Percentiles rank a stretch among this genome's conserved stretches.
These are phyloP conservation scores for Ptychoptera albimana DNA, from an alignment of 2,888 invertebrate genomes.

Conservation along the genomic window DNA sequence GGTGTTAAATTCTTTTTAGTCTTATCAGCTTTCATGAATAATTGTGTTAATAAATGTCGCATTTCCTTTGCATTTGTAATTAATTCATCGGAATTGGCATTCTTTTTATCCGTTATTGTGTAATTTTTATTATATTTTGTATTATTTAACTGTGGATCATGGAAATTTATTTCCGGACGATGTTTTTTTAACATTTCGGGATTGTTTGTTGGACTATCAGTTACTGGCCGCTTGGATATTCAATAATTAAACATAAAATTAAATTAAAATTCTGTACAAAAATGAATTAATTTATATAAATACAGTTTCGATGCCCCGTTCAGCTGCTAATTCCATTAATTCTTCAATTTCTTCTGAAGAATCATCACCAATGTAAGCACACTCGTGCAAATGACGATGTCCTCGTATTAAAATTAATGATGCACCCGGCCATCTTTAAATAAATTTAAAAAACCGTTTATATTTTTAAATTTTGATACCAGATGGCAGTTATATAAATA, in stretches of 20 bases:
- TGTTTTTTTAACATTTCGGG: constrained; percentile 46
- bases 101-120: constrained; percentile 10
- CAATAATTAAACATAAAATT: constrained; percentile 9
- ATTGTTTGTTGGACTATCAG: constrained; percentile 37
- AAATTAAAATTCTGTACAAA: too few relatives aligned
- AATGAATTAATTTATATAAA: constrained; percentile 11
- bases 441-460: too few relatives aligned
- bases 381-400: constrained; percentile 59
- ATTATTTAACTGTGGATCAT: constrained; percentile 32
- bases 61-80: constrained; percentile 16
- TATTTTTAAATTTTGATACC: too few relatives aligned
- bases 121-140: constrained; percentile 12
- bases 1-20: not conserved
- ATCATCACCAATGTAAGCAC: constrained; percentile 67
- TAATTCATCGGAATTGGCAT: constrained; percentile 7
- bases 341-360: constrained; percentile 62
- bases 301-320: constrained; percentile 27
- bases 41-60: constrained; percentile 19
- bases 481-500: too few relatives aligned
- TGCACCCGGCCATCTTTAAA: constrained; percentile 52
- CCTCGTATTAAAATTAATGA: constrained; percentile 62
- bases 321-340: constrained; percentile 33
- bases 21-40: constrained; percentile 17
- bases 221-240: constrained; percentile 17
- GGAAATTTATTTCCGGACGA: constrained; percentile 43